Evolutionary conservation across 2,888 invertebrate species (phyloP).

Genomic region (Rhopalosiphum nymphaeae): DNA sequence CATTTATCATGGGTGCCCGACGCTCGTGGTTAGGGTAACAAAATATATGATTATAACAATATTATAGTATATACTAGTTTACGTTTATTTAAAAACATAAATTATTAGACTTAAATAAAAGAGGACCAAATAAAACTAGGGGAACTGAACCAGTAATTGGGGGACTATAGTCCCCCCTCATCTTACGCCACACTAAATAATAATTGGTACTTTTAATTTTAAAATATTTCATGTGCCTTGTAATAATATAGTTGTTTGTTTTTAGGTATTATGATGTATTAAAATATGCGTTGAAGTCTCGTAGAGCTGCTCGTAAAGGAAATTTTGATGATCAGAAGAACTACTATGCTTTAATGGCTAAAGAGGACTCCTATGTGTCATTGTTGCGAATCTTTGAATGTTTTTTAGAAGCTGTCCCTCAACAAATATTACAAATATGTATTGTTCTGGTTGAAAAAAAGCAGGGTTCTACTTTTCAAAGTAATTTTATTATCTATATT

Average conservation of each 20-base stretch:
- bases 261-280: slow-evolving; percentile 69
- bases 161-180: no score
- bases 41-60: no score
- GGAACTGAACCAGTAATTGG: no score
- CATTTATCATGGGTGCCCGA: no score
- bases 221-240: not conserved
- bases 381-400: slow-evolving; percentile 83
- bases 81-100: no score
- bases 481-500: slow-evolving; percentile 39
- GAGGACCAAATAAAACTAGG: no score
- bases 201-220: not conserved
- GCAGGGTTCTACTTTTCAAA: slow-evolving; percentile 70
- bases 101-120: no score
- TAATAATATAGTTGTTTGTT: slow-evolving; percentile 22
- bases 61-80: no score
- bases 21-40: no score
- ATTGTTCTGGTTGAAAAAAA: slow-evolving; percentile 76
- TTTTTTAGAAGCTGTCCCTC: slow-evolving; percentile 85
- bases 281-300: slow-evolving; percentile 78
- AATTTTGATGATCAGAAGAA: slow-evolving; percentile 76
- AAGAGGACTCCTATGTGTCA: slow-evolving; percentile 85
- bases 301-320: slow-evolving; percentile 75
- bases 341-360: slow-evolving; percentile 81
- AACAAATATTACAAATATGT: slow-evolving; percentile 82
- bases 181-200: no score